Base-by-base conservation (phyloP, 2,888 invertebrate species). In the Ectemnius lituratus region DNA sequence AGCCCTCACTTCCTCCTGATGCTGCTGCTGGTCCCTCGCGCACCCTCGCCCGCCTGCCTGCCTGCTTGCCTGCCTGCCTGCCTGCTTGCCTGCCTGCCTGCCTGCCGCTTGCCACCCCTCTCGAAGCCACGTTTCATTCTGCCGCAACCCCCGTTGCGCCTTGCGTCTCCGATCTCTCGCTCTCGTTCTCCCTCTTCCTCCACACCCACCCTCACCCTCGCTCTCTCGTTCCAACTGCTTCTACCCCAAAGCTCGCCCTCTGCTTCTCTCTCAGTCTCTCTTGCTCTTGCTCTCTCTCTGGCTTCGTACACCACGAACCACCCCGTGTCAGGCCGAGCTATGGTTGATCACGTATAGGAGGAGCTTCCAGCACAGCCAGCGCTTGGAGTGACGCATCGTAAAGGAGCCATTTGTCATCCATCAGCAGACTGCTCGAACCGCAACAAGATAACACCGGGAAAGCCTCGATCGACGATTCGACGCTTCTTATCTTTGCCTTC, bases 201-300 rank as follows among this genome's bases (percentile, higher is more conserved):
- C 92, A 92, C 91, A 20, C 92, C 52, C 59, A 92, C 92, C 92
- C 92, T 92, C 59, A 92, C 92, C 92, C 92, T 92, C 92, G 92
- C 52, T 92, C 92, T 92, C 76, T 76, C 52, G 70, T 63, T 62
- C 73, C 47, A 37, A 11, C 37, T 11, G 37, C 62, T 65, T 65
- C 70, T 49, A 62, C 64, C 70, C 73, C 28, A 57, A 67, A 68
- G 63, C 69, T 67, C 91, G 91, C 91, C 91, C 92, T 92, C 92
- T 92, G n/a, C 92, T 23, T 71, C 80, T 74, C 69, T 92, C 78
- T 91, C n/a, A n/a, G n/a, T n/a, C n/a, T n/a, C n/a, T n/a, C n/a
- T n/a, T n/a, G n/a, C n/a, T n/a, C n/a, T n/a, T n/a, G n/a, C 92
- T 92, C 73, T 72, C 80, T 91, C 62, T 90, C 80, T 70, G 75